These are phyloP conservation scores for Caenorhabditis tropicalis DNA, from an alignment of 1,140 invertebrate species.

Conservation along the genomic window DNA sequence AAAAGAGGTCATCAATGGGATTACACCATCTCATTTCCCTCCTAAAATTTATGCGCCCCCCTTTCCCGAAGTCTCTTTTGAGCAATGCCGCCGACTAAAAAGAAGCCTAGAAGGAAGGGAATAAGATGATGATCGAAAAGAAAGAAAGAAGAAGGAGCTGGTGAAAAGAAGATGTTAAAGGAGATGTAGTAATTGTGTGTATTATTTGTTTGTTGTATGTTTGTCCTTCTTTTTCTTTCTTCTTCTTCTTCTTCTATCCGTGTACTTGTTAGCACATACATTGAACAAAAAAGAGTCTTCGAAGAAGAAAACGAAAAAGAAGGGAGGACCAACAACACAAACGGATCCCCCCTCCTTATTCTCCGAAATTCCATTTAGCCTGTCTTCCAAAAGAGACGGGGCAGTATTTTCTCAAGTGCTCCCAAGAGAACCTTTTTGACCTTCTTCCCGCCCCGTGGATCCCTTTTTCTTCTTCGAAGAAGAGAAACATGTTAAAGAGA, in stretches of 20 bases:
- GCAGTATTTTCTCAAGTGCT: conserved; percentile 1
- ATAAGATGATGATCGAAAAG: background rate
- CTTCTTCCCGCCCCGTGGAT: background rate
- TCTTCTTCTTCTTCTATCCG: conserved; percentile 7
- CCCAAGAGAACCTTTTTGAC: conserved; percentile 15
- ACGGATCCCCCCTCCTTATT: background rate
- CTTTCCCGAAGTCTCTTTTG: background rate
- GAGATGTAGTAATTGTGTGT: conserved; percentile 40
- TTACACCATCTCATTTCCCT: conserved; percentile 34
- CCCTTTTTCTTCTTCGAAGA: background rate
- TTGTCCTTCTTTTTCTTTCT: background rate
- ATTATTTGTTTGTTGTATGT: conserved; percentile 39
- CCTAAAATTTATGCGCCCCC: conserved; percentile 32
- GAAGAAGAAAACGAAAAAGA: too few relatives aligned
- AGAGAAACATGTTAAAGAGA: background rate
- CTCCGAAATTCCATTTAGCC: conserved; percentile 35
- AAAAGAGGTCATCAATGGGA: conserved; percentile 27
- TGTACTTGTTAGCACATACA: conserved; percentile 38
- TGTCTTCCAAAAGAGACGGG: background rate
- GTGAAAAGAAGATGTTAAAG: background rate
- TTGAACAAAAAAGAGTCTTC: conserved; percentile 42
- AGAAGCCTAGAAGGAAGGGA: background rate
- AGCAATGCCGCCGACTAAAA: conserved; percentile 28
- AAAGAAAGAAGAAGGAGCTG: background rate
- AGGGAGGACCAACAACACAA: too few relatives aligned